phyloP scores from a whole-genome alignment of 2,888 invertebrate species.

The Chaetogeoica ovagalla region DNA sequence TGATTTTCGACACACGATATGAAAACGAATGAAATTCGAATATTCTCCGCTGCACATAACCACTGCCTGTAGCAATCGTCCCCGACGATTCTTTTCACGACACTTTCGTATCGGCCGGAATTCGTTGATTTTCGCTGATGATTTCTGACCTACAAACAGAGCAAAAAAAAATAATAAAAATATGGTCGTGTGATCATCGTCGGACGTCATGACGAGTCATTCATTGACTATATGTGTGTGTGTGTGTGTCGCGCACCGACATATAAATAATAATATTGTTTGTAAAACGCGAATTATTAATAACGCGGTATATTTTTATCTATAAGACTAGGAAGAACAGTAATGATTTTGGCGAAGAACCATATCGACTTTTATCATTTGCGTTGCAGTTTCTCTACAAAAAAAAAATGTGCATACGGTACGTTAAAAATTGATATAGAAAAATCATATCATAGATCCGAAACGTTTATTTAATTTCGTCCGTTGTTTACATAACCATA shows the following conservation, averaged over 20 bases:
- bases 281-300: too few species aligned
- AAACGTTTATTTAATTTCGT: too few species aligned
- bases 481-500: too few species aligned
- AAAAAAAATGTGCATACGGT: too few species aligned
- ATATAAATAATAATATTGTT: not conserved
- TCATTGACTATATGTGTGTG: not conserved
- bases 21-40: not conserved
- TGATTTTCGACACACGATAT: not conserved
- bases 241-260: not conserved
- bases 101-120: slow-evolving; percentile 32
- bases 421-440: too few species aligned
- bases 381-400: too few species aligned
- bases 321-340: too few species aligned
- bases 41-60: not conserved
- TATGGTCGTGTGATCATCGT: slow-evolving; percentile 25
- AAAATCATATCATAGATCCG: too few species aligned
- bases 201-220: not conserved
- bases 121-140: slow-evolving; percentile 43
- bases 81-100: slow-evolving; percentile 3
- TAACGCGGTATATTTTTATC: not conserved
- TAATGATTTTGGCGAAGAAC: too few species aligned
- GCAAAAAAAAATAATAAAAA: too few species aligned
- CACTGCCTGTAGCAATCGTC: not conserved
- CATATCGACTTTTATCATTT: too few species aligned
- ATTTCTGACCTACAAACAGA: slow-evolving; percentile 48